These are phyloP conservation scores for Stenodera caucasica DNA, from an alignment of 2,888 invertebrate species.

Conservation along the genomic window DNA sequence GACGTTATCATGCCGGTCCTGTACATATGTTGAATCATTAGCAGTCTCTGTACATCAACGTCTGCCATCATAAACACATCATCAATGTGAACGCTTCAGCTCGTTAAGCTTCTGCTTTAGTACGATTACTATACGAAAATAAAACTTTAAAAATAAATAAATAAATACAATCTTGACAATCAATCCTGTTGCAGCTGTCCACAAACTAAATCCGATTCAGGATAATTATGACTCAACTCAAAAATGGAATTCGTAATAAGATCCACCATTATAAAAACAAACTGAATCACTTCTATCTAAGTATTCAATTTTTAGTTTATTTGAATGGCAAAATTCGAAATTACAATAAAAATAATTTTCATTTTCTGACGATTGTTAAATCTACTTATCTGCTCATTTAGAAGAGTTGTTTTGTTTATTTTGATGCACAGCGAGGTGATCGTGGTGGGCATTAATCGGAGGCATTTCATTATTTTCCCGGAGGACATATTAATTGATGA, in stretches of 20 bases:
- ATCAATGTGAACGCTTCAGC: constrained; percentile 43
- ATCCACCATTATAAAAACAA: no score
- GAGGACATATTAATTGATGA: no score
- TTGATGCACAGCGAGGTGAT: no score
- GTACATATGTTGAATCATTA: constrained; percentile 54
- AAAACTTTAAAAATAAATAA: constrained; percentile 2
- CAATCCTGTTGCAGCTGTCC: neutral
- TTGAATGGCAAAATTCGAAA: no score
- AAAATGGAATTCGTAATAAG: neutral
- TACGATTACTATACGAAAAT: neutral
- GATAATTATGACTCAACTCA: neutral
- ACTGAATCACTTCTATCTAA: no score
- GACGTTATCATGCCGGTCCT: constrained; percentile 46
- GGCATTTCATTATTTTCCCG: no score
- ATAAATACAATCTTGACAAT: constrained; percentile 1
- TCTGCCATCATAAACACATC: constrained; percentile 53
- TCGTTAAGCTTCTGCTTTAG: constrained; percentile 37
- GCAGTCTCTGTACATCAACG: constrained; percentile 52
- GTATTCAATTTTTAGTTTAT: no score
- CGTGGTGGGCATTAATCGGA: no score
- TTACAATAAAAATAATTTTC: no score
- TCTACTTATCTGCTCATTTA: no score
- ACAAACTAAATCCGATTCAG: neutral
- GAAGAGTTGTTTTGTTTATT: no score
- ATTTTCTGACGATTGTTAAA: no score